A percentile compares a stretch with the other conserved stretches of the same genome.
Evolutionary conservation across 1,140 invertebrate species (phyloP).

Genomic region (Ostrea edulis): DNA sequence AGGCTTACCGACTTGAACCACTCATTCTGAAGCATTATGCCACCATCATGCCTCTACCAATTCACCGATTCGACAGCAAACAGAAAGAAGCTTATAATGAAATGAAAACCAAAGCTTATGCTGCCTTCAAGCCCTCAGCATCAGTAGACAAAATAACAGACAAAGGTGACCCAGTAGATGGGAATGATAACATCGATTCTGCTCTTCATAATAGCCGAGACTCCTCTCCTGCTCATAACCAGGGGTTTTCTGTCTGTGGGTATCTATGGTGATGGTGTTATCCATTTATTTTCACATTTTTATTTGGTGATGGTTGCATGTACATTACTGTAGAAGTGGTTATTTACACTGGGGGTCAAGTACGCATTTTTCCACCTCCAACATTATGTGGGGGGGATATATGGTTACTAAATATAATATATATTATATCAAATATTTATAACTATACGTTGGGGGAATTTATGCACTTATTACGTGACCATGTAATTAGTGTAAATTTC

Average conservation of each 20-base stretch:
- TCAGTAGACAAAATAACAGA: slow-evolving; percentile 56
- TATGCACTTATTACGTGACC: too few species aligned
- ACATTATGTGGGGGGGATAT: too few species aligned
- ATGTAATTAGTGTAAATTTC: too few species aligned
- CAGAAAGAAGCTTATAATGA: slow-evolving; percentile 79
- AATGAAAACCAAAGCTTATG: slow-evolving; percentile 72
- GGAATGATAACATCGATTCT: slow-evolving; percentile 50
- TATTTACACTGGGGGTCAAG: too few species aligned
- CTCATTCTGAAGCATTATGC: slow-evolving; percentile 85
- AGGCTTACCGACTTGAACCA: slow-evolving; percentile 86
- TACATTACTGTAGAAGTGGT: background rate
- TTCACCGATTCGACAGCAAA: slow-evolving; percentile 83
- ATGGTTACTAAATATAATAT: too few species aligned
- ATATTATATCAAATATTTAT: too few species aligned
- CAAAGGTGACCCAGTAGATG: slow-evolving; percentile 57
- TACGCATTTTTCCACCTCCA: too few species aligned
- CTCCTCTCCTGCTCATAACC: slow-evolving; percentile 54
- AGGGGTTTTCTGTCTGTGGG: slow-evolving; percentile 55
- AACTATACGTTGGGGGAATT: too few species aligned
- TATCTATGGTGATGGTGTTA: slow-evolving; percentile 50
- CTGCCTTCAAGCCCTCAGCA: slow-evolving; percentile 62
- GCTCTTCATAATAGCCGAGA: slow-evolving; percentile 53
- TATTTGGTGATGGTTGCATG: slow-evolving; percentile 38
- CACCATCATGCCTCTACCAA: slow-evolving; percentile 85
- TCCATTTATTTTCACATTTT: background rate